phyloP scores from a whole-genome alignment of 2,113 vertebrate species.

The Sinocyclocheilus grahami region DNA sequence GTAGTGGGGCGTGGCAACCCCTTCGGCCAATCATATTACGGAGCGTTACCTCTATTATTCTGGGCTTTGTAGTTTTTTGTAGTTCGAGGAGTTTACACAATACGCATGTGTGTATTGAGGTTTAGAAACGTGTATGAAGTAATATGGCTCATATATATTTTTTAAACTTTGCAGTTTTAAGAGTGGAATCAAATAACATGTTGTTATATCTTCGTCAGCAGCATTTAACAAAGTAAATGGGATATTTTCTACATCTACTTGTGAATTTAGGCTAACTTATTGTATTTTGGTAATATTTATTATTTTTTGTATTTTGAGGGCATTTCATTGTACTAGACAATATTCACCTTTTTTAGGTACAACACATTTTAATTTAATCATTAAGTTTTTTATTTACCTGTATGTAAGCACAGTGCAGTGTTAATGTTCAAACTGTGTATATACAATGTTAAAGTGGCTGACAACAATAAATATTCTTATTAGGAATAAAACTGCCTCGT shows the following conservation, averaged over 20 bases:
- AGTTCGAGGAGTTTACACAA: conserved; percentile 8
- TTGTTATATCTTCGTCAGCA: neutral
- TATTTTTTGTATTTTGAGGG: no score
- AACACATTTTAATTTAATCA: no score
- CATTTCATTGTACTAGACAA: no score
- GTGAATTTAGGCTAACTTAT: neutral
- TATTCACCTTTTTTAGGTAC: no score
- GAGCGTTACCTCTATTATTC: neutral
- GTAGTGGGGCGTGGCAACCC: neutral
- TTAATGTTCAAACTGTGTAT: no score
- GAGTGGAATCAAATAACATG: no score
- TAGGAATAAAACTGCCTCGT: no score
- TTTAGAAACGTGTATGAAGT: neutral
- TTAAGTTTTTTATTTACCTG: no score
- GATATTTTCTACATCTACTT: neutral
- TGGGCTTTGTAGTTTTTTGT: conserved; percentile 42
- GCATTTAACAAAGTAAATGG: neutral
- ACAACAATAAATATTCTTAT: no score
- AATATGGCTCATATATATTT: neutral
- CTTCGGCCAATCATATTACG: neutral
- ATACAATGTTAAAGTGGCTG: no score
- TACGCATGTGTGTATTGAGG: neutral
- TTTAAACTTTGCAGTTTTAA: neutral
- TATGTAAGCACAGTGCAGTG: no score
- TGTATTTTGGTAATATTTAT: neutral